Base-by-base conservation (phyloP, 2,113 vertebrate genomes). In the Vanacampus margaritifer region DNA sequence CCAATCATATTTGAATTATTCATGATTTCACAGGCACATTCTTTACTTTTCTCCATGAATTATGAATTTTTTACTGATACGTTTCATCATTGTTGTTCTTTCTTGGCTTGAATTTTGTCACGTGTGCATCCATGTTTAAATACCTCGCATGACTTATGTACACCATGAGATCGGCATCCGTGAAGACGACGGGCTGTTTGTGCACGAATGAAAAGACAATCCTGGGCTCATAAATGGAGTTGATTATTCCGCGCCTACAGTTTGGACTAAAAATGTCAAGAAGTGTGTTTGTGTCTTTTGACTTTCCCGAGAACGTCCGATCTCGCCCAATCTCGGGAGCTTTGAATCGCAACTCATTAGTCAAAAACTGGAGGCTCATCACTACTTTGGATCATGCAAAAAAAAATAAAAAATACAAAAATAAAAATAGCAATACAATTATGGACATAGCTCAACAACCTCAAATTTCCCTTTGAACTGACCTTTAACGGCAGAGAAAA, bases 1-100 rank as follows among this genome's bases (percentile, higher is more conserved):
- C 86, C 73, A 86, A 86, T 90, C 80, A 79, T 28, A 51, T 23
- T 69, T 85, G 67, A 87, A 90, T 88, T 84, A 88, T 88, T 88
- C 58, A 88, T 59, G 6, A 74, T 84, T 85, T 77, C 65, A 21
- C 69, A 56, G 80, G 74, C 74, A 65, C 62, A 39, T 81, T 86
- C 81, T 77, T 87, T 84, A 87, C 85, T 85, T 84, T 88, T 76
- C 70, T 4, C 35, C 62, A 81, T 87, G 73, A 84, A 88, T 88
- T 76, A 87, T 89, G 70, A 56, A 90, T 85, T 82, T 75, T 87
- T 82, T 80, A 84, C 72, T 54, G 76, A 87, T 85, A 79, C 43
- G 0, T 80, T 83, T 86, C 76, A 86, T 82, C 74, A 68, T 74
- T 80, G 81, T 79, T 82, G 74, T 84, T 76, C 76, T 84, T 71